Base-by-base conservation (phyloP, 2,888 invertebrate genomes). In the Cepaea hortensis region DNA sequence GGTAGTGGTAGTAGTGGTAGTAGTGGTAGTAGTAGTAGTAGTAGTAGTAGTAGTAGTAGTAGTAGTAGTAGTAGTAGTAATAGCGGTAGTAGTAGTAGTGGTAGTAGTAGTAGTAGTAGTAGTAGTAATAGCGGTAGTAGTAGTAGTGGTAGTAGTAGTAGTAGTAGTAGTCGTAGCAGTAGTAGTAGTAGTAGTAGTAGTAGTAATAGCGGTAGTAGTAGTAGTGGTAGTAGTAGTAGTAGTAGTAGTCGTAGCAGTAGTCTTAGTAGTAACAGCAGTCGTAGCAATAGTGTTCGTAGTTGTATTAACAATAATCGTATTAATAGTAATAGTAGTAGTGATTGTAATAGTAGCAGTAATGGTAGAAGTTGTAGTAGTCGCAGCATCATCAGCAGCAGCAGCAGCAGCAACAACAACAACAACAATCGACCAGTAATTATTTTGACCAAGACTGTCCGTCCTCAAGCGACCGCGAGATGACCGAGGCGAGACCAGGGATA, bases 41-140 rank as follows among this genome's bases (percentile, higher is more conserved):
- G 81, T 81, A 68, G 81, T 81, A 68, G 81, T 35, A 68, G 81
- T 35, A 35, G 81, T 81, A 81, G 81, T 68, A 81, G 81, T 68
- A 81, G 81, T 68, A 81, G 81, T 35, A 81, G 81, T 81, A 81
- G 81, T 68, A 81, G 81, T 65, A 81, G 81, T 65, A 81, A 68
- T 68, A 68, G 81, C 68, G 68, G 81, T 35, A 81, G 81, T 81
- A 81, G 81, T 6, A 9, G 11, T 0, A 6, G 55, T 6, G 0
- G 11, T 81, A 81, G 81, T 68, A 81, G 68, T 81, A 81, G 81
- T 68, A 81, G 81, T 81, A 81, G 81, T 81, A 81, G 81, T 81
- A 81, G 81, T 81, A 81, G 81, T 81, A 81, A 68, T 81, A 81
- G 65, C 46, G 11, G 81, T 81, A 81, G 81, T 81, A 81, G 81